Conservation (phyloP, 2,113 vertebrate species). For the Acanthochromis polyacanthus region DNA sequence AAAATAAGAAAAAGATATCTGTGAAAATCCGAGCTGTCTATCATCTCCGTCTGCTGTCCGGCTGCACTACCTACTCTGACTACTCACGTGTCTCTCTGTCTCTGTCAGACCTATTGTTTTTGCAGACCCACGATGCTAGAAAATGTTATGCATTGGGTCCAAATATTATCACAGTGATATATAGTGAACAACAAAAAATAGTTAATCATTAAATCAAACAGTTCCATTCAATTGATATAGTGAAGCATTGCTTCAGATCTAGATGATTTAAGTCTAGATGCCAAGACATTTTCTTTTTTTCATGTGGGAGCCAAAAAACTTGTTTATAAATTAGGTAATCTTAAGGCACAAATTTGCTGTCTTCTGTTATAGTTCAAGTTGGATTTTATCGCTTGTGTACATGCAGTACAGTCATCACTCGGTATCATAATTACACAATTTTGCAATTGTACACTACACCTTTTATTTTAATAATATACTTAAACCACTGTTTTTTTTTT, state of each 20-base stretch:
- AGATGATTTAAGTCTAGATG: neutral
- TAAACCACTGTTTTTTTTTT: no score
- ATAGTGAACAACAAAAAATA: neutral
- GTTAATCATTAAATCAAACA: fast-evolving
- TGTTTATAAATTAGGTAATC: neutral
- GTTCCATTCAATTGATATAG: neutral
- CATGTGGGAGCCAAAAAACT: neutral
- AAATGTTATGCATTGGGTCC: neutral
- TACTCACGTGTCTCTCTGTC: conserved; percentile 1
- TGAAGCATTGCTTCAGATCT: neutral
- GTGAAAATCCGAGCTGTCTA: conserved; percentile 4
- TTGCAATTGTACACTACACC: no score
- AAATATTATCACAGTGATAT: neutral
- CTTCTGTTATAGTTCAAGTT: no score
- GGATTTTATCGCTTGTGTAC: no score
- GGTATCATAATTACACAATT: no score
- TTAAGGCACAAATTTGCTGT: neutral
- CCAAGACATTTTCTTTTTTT: neutral
- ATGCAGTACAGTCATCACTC: no score
- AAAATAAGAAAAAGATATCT: neutral
- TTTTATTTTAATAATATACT: no score
- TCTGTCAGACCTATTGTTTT: neutral
- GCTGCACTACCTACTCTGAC: conserved; percentile 12
- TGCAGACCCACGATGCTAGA: neutral
- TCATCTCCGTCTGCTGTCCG: conserved; percentile 15